Evolutionary conservation across 2,113 vertebrate species (phyloP).

Genomic region (Micromys minutus): DNA sequence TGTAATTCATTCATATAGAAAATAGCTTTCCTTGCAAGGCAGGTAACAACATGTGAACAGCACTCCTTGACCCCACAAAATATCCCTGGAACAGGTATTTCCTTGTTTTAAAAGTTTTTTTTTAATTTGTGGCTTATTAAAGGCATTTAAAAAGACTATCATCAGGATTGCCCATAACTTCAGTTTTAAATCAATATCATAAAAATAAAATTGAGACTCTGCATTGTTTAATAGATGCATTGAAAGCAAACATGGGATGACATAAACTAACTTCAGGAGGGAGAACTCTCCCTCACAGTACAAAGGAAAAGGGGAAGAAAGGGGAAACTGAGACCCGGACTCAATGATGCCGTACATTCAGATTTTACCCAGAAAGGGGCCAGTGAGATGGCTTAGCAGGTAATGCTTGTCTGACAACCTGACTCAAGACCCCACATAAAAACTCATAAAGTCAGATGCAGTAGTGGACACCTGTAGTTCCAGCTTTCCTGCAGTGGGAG

Average conservation of each 20-base stretch:
- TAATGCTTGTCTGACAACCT: not conserved
- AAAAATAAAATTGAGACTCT: not conserved
- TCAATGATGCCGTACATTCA: not conserved
- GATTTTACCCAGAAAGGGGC: not conserved
- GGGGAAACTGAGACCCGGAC: not conserved
- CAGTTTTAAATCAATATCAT: conserved; percentile 18
- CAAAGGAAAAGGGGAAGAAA: not conserved
- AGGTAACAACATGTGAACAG: not conserved
- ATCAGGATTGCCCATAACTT: not conserved
- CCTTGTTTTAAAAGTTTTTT: not conserved
- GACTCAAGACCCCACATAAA: not conserved
- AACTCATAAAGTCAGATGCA: too few relatives aligned
- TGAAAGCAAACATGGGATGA: not conserved
- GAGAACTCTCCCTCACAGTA: not conserved
- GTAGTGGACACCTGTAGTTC: not conserved
- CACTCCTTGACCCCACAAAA: not conserved
- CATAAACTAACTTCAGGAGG: not conserved
- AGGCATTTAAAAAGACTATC: conserved; percentile 24
- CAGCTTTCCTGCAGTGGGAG: too few relatives aligned
- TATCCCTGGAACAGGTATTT: not conserved
- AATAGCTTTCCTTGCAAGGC: not conserved
- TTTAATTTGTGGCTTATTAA: conserved; percentile 10
- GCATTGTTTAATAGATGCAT: not conserved
- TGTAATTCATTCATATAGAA: not conserved
- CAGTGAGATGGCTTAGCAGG: not conserved